Conservation (phyloP, 2,113 vertebrate species). For the Dinomys branickii region DNA sequence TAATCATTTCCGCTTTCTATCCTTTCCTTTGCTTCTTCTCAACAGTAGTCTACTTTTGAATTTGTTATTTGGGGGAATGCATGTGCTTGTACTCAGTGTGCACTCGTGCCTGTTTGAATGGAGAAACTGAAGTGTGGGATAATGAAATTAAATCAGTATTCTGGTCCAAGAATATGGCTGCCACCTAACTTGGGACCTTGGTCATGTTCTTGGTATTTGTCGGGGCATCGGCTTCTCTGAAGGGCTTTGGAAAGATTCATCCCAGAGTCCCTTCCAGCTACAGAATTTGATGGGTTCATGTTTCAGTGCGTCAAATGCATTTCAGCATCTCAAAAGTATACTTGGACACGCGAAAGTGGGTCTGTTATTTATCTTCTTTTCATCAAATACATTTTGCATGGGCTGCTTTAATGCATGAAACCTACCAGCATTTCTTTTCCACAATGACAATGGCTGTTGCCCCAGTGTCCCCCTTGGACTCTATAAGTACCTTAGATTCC, state of each 20-base stretch:
- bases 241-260: not conserved
- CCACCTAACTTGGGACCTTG: constrained; percentile 41
- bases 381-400: constrained; percentile 51
- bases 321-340: constrained; percentile 61
- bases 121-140: constrained; percentile 18
- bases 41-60: not conserved
- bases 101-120: not conserved
- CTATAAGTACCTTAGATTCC: not conserved
- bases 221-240: not conserved
- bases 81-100: not conserved
- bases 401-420: constrained; percentile 32
- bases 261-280: constrained; percentile 23
- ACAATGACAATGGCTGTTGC: not conserved
- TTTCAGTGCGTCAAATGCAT: constrained; percentile 48
- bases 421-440: constrained; percentile 21
- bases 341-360: constrained; percentile 43
- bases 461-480: not conserved
- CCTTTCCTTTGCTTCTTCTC: not conserved
- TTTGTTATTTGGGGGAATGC: constrained; percentile 11
- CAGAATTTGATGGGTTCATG: constrained; percentile 66
- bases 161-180: not conserved
- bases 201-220: not conserved
- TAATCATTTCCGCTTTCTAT: not conserved
- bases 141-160: constrained; percentile 32
- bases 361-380: constrained; percentile 53